These are phyloP conservation scores for Ectemnius cavifrons DNA, from an alignment of 2,888 invertebrate species.

Conservation along the genomic window DNA sequence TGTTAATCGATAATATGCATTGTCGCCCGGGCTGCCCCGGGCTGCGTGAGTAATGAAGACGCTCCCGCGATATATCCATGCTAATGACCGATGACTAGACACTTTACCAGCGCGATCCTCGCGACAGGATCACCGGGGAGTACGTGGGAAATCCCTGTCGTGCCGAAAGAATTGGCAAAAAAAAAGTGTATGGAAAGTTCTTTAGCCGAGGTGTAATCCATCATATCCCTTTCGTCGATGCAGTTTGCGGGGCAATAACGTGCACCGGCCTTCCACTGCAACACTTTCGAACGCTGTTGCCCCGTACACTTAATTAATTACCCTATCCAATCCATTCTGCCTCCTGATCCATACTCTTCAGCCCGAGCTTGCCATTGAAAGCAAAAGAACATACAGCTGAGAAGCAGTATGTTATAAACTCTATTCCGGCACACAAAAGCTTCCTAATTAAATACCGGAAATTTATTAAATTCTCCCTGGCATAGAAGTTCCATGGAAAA, in stretches of 20 bases:
- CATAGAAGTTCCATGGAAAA: no score
- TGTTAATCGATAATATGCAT: no score
- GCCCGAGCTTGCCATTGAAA: no score
- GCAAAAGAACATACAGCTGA: no score
- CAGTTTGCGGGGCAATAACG: conserved; percentile 63
- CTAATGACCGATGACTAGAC: no score
- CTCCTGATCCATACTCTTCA: conserved; percentile 13
- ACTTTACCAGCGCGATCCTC: neutral
- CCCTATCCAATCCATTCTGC: conserved; percentile 23
- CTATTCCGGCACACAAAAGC: no score
- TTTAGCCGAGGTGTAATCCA: conserved; percentile 57
- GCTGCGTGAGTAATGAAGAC: no score
- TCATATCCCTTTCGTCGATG: conserved; percentile 61
- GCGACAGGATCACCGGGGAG: neutral
- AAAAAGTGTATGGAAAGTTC: conserved; percentile 29
- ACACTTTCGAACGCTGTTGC: conserved; percentile 62
- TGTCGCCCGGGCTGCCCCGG: no score
- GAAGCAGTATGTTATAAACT: no score
- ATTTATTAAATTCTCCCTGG: no score
- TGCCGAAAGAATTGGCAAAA: conserved; percentile 22
- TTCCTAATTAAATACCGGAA: no score
- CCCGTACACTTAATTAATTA: conserved; percentile 70
- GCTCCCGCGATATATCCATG: no score
- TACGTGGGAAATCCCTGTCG: neutral
- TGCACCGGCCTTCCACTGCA: conserved; percentile 49